Conservation (phyloP, 37 sponge, comb jelly and placozoan genomes). For the Dysidea cf. avara region DNA sequence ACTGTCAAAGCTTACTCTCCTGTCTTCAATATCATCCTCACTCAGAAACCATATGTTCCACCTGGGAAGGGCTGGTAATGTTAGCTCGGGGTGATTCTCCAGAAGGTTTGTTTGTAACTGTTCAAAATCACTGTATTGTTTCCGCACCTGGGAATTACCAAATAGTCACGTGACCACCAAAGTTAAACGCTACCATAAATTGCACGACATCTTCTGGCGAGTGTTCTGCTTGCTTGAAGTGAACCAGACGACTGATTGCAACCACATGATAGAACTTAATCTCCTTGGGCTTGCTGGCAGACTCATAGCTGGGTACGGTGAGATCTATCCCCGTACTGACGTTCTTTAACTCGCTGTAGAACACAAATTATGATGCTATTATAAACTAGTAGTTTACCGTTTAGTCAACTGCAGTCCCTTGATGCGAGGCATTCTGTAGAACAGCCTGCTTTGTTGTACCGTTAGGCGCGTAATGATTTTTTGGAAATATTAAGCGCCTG, state of each 20-base stretch:
- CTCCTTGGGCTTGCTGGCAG: constrained; percentile 32
- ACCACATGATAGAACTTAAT: constrained; percentile 78
- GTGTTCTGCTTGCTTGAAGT: constrained; percentile 58
- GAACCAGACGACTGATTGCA: constrained; percentile 55
- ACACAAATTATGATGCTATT: too few relatives aligned
- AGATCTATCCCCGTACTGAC: constrained; percentile 57
- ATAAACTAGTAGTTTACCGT: too few relatives aligned
- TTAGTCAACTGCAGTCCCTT: too few relatives aligned
- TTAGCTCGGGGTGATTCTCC: constrained; percentile 34
- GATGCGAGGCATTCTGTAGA: too few relatives aligned
- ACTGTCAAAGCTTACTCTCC: constrained; percentile 60
- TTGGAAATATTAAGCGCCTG: too few relatives aligned
- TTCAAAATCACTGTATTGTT: constrained; percentile 66
- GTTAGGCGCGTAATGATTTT: too few relatives aligned
- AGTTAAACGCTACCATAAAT: constrained; percentile 59
- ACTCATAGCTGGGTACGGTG: constrained; percentile 47
- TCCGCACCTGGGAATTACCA: constrained; percentile 28
- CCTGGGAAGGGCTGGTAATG: constrained; percentile 56
- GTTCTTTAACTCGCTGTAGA: constrained; percentile 46
- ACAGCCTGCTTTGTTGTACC: too few relatives aligned
- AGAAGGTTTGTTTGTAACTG: constrained; percentile 55
- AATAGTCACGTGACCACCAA: not conserved
- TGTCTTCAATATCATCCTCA: constrained; percentile 54
- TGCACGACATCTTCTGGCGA: constrained; percentile 59
- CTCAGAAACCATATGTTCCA: constrained; percentile 53